Evolutionary conservation across 2,888 invertebrate species (phyloP), one percentile per base, ranked within the genome.

Genomic region (Hipparchia semele): DNA sequence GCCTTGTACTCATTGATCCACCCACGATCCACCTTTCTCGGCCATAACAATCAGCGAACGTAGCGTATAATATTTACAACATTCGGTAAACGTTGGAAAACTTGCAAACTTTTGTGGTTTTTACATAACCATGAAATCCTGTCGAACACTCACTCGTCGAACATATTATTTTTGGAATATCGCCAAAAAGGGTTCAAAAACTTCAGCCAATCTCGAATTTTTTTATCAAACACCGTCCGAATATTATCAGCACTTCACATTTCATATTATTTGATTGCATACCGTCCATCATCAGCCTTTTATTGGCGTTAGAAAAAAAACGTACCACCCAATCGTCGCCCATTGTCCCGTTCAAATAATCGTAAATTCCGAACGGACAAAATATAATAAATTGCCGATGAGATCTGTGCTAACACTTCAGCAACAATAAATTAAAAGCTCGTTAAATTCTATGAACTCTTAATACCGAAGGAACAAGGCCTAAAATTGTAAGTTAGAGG

Each of bases 361-460:
- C 92, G 86, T 94, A 94, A 92, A 94, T 94, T 91, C 85, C 86
- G 83, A 90, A 91, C 93, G 90, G 90, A 91, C 91, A 91, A 92
- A 93, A 94, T 93, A 93, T 93, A 91, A 94, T 93, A 93, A 94
- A 94, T 93, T 92, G 93, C 92, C 93, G 92, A 93, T 93, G 93
- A 90, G 91, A 93, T 92, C 92, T 89, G 88, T 84, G 89, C 89
- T 86, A 87, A 89, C 86, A 89, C 86, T 86, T 86, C 86, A 82
- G 81, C 86, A 87, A 85, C 83, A 80, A 65, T 72, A 66, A 70
- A 75, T 78, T 80, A 73, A 74, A 72, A 46, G 13, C 66, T 72
- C 71, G 6, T 67, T 72, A 78, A 78, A 79, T 76, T 77, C 75
- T 77, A 82, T 54, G 10, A 73, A 74, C 78, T 77, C 80, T 80